These are phyloP conservation scores for Fulica atra DNA, from an alignment of 2,113 vertebrate genomes.

Conservation along the genomic window DNA sequence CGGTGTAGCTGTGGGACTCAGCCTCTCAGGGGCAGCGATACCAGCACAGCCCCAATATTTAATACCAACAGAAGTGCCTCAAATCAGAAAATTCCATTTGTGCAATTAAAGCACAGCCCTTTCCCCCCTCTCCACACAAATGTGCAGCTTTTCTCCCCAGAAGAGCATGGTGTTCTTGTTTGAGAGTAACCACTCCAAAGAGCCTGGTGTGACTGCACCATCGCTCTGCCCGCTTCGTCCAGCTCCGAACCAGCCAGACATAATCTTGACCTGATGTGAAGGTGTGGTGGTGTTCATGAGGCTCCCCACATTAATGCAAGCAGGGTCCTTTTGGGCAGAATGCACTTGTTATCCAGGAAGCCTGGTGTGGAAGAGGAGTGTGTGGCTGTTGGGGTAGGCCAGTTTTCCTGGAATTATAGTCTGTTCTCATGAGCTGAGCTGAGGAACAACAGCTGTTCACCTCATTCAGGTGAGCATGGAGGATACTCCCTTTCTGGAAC, in stretches of 20 bases:
- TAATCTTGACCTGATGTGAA: neutral
- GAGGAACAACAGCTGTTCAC: neutral
- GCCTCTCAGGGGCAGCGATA: neutral
- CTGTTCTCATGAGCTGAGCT: neutral
- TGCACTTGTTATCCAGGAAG: neutral
- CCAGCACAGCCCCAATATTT: neutral
- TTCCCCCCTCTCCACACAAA: neutral
- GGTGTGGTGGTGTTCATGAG: neutral
- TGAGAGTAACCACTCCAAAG: too few relatives aligned
- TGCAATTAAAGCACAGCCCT: neutral
- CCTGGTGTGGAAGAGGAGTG: neutral
- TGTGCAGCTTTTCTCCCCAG: neutral
- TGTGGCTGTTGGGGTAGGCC: neutral
- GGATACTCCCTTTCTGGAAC: neutral
- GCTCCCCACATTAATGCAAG: neutral
- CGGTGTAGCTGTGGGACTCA: neutral
- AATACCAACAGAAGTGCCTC: neutral
- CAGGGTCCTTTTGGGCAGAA: neutral
- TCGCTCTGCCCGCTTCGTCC: neutral
- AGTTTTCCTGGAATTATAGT: neutral
- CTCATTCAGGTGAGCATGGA: neutral
- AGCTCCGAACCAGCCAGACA: neutral
- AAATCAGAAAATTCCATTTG: neutral
- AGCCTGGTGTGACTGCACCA: neutral
- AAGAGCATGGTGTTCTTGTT: neutral